Evolutionary conservation across 2,888 invertebrate genomes (phyloP).

Genomic region (Steinernema scapterisci): DNA sequence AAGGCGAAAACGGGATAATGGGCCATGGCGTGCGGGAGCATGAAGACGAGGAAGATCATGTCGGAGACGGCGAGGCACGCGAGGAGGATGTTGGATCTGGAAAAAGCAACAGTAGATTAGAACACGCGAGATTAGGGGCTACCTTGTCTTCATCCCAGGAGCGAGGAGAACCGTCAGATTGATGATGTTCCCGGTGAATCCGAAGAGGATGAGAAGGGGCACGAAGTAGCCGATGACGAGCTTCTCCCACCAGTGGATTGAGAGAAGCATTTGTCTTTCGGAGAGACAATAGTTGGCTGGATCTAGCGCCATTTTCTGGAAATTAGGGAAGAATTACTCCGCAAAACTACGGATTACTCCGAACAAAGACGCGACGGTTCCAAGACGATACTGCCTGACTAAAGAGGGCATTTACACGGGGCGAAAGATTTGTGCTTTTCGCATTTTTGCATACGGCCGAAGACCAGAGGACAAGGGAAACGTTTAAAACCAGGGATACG

Average conservation of each 20-base stretch:
- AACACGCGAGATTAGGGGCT: neutral
- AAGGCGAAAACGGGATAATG: slow-evolving; percentile 58
- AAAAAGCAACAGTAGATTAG: slow-evolving; percentile 20
- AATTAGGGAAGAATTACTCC: too few species aligned
- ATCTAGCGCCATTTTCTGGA: slow-evolving; percentile 7
- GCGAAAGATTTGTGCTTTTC: too few species aligned
- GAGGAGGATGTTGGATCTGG: slow-evolving; percentile 61
- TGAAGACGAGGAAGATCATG: slow-evolving; percentile 61
- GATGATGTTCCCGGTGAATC: slow-evolving; percentile 59
- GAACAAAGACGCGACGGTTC: too few species aligned
- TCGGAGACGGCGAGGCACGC: slow-evolving; percentile 62
- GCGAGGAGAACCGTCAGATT: slow-evolving; percentile 60
- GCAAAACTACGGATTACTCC: too few species aligned
- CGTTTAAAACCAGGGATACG: too few species aligned
- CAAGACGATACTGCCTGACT: too few species aligned
- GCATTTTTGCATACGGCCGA: too few species aligned
- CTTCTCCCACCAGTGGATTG: slow-evolving; percentile 48
- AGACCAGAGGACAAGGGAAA: too few species aligned
- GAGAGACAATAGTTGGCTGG: slow-evolving; percentile 46
- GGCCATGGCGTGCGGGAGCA: slow-evolving; percentile 63
- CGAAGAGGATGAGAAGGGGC: slow-evolving; percentile 58
- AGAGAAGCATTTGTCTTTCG: slow-evolving; percentile 52
- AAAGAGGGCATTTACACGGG: too few species aligned
- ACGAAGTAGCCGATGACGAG: slow-evolving; percentile 55
- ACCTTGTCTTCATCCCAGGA: slow-evolving; percentile 58